phyloP scores from a whole-genome alignment of 2,113 vertebrate genomes.

The Butastur rufipennis region DNA sequence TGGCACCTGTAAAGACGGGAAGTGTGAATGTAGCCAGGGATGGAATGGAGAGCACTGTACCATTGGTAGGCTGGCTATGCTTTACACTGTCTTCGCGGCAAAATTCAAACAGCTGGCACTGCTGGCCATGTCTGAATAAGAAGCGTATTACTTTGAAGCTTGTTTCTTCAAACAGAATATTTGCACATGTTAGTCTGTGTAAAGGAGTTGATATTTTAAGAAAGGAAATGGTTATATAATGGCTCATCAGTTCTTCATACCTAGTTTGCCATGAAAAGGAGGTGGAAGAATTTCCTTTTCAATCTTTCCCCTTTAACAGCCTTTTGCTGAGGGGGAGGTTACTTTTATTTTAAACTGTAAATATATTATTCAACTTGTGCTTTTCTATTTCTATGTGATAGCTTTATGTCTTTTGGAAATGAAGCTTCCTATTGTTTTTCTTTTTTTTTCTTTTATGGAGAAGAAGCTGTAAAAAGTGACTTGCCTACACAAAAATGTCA shows the following conservation, averaged over 20 bases:
- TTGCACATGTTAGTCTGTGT: not conserved
- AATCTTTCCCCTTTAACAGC: not conserved
- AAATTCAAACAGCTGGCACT: not conserved
- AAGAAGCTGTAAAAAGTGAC: not conserved
- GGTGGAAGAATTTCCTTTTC: not conserved
- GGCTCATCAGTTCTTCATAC: not conserved
- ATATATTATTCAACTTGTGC: not conserved
- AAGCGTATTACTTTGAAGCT: not conserved
- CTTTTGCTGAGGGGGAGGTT: not conserved
- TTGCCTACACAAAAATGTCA: not conserved
- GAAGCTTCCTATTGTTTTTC: not conserved
- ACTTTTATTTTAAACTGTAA: not conserved
- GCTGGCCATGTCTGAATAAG: not conserved
- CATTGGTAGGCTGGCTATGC: constrained; percentile 84
- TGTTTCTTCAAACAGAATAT: not conserved
- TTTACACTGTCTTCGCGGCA: not conserved
- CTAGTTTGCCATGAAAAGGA: not conserved
- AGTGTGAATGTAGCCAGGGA: constrained; percentile 96
- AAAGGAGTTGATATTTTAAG: not conserved
- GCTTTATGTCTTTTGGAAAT: not conserved
- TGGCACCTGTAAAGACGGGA: constrained; percentile 92
- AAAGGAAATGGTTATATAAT: not conserved
- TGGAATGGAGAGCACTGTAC: constrained; percentile 99
- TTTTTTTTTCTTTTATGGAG: not conserved
- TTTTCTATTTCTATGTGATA: not conserved